Evolutionary conservation across 2,113 vertebrate genomes (phyloP), one percentile per base, ranked within the genome.

Genomic region (Indri indri): DNA sequence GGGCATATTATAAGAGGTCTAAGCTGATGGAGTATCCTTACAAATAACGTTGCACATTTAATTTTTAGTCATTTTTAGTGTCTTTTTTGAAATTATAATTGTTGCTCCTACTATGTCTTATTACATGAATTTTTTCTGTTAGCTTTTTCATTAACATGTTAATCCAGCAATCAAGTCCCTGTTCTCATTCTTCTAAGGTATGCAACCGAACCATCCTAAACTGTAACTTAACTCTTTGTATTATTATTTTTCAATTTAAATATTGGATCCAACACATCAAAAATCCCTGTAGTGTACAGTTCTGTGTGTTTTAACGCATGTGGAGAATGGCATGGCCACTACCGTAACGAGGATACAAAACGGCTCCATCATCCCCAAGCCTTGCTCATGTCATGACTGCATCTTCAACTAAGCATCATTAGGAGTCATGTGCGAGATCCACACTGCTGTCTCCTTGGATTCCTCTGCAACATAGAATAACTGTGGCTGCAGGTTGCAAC

Each of bases 61-160:
- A 71, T 25, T 87, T 86, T 87, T 79, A 77, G 14, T 85, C 17
- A 50, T 90, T 94, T 91, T 65, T 70, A 79, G 61, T 52, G 74
- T 52, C 42, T 95, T 74, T 83, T 81, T 83, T 83, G 6, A 90
- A 88, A 80, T 71, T 70, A 84, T 63, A 79, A 63, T 92, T 90
- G 40, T 92, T 79, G 22, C 95, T 95, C 93, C 52, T 81, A 27
- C 17, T 71, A 30, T 73, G 87, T 90, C 37, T 88, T 57, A 57
- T 85, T 91, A 27, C 27, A 74, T 77, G 37, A 81, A 3, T 76
- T 91, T 85, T 95, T 84, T 40, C 80, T 54, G n/a, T 92, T 30
- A 66, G 42, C 10, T 93, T 91, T 93, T 87, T 86, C 9, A 4
- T 70, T 90, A 77, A 54, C 57, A 7, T 59, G 32, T 85, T 92